A percentile compares a stretch with the other conserved stretches of the same genome.
phyloP scores from a whole-genome alignment of 2,888 invertebrate species.

The Spialia ferax region DNA sequence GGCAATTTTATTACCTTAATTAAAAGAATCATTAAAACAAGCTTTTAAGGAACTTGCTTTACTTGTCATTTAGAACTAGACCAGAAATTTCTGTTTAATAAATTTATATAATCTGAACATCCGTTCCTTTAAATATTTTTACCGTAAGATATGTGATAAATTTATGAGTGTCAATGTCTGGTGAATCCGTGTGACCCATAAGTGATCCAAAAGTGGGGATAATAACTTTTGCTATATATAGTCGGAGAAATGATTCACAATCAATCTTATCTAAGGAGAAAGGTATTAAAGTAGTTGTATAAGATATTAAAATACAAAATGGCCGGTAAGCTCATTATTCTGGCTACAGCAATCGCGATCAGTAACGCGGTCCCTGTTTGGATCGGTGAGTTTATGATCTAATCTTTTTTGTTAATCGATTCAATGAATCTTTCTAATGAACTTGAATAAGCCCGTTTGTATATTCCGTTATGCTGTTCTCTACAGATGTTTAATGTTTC shows the following conservation, averaged over 20 bases:
- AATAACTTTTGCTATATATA: constrained; percentile 74
- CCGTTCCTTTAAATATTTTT: constrained; percentile 64
- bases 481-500: background rate
- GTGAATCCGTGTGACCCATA: constrained; percentile 63
- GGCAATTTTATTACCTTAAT: background rate
- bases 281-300: constrained; percentile 57
- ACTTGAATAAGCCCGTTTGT: background rate
- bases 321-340: constrained; percentile 65
- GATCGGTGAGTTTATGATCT: constrained; percentile 57
- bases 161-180: constrained; percentile 74
- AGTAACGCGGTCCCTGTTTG: constrained; percentile 67
- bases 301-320: constrained; percentile 56
- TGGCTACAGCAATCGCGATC: constrained; percentile 59
- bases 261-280: constrained; percentile 68
- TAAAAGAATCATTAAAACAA: constrained; percentile 11
- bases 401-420: constrained; percentile 10
- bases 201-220: constrained; percentile 68
- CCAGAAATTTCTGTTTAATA: constrained; percentile 45
- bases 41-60: constrained; percentile 3
- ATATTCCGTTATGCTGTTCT: background rate
- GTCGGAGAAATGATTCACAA: constrained; percentile 71
- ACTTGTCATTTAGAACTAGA: constrained; percentile 12
- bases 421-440: background rate
- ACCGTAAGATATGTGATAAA: constrained; percentile 71
- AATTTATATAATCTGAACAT: constrained; percentile 67